Base-by-base conservation (phyloP, 1,140 invertebrate genomes). In the Cotesia glomerata region DNA sequence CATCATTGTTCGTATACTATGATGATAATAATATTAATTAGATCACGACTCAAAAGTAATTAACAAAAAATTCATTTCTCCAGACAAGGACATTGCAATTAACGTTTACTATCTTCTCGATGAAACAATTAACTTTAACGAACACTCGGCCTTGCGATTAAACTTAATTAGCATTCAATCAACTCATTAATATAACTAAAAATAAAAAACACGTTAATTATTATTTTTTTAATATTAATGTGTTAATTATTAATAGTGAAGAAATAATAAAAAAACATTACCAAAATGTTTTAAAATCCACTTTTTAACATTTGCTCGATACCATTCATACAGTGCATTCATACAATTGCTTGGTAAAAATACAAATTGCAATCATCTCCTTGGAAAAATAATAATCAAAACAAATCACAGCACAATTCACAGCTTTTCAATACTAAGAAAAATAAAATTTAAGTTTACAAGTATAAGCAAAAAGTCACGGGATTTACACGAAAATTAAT, bases 111-210 rank as follows among this genome's bases (percentile, higher is more conserved):
- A 34, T 56, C 32, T 52, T 52, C 63, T 72, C 69, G 74, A 69
- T 67, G 35, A 14, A 74, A 68, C 75, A 76, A 76, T 86, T 85
- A 84, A 85, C 82, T 85, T 84, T 83, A 86, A 86, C 82, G 82
- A 86, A 86, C 81, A 78, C n/a, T 73, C 82, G 84, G 81, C 82
- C 82, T 85, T 81, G 84, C 83, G 80, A 84, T 83, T 85, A 83
- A 82, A 81, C 78, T 82, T 84, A 84, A 85, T 86, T 85, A 86
- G 78, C 79, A 83, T 80, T 77, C 76, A 80, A 78, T 79, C 81
- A 85, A 84, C 83, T 84, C 82, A 82, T 82, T 82, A 82, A 85
- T 85, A 82, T 82, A 65, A 83, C 81, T 35, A 80, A 77, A 77
- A 71, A 75, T 64, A 63, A n/a, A 66, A 32, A 58, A 59, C 54